Base-by-base conservation (phyloP, 2,888 invertebrate species). In the Drosophila neonasuta region DNA sequence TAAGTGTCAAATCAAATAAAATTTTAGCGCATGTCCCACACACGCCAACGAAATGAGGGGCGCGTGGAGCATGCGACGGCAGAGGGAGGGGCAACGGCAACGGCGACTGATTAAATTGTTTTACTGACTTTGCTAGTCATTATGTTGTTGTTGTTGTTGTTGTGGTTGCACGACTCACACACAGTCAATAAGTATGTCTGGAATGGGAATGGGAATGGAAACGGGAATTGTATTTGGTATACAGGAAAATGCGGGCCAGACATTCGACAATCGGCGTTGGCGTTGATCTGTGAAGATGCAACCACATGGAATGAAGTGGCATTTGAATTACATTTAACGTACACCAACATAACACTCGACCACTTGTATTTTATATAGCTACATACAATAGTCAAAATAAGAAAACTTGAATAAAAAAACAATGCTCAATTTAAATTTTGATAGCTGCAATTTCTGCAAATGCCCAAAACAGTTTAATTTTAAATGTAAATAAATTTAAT, bases 1-100 rank as follows among this genome's bases (percentile, higher is more conserved):
- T 68, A 80, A 81, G 80, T 79, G 84, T 80, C 85, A 83, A 81
- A 83, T 87, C 78, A 81, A 85, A 88, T 86, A 62, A 76, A 79
- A 74, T 76, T 77, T 75, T 70, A 70, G 85, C 83, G 85, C 87
- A 86, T 85, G 86, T 80, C 83, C 68, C 83, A 81, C 83, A 78
- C 85, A 83, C 81, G 85, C 79, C 81, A 78, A 61, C 74, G 56
- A 60, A 34, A 45, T 24, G 63, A 50, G 52, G 46, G 57, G 57
- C 34, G 30, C 39, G 46, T 61, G 69, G 60, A 65, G 62, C 29
- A 51, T 51, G 58, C 51, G 58, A 29, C 45, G 54, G 56, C 57
- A 15, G 39, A 41, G 20, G 56, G 55, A 15, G 39, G 41, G 20
- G 7, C 36, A n/a, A 30, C 39, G 55, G 32, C 61, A 46, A 32